These are phyloP conservation scores for Oncorhynchus gorbuscha DNA, from an alignment of 2,113 vertebrate genomes.

Conservation along the genomic window DNA sequence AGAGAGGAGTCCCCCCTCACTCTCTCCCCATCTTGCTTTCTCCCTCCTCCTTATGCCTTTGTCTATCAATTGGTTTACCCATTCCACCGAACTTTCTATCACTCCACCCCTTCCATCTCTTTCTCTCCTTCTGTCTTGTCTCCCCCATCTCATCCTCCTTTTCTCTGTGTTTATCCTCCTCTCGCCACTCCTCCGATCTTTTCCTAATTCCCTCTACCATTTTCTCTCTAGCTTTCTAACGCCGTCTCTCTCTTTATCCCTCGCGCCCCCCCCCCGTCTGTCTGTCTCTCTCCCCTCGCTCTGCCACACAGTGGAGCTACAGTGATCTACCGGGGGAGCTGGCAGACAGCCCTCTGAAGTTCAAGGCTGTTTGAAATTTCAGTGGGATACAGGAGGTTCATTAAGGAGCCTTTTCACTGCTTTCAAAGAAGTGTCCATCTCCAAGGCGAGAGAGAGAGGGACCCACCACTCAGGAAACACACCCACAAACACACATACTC, in stretches of 20 bases:
- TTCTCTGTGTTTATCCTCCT: not conserved
- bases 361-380: slow-evolving; percentile 61
- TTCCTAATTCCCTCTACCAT: not conserved
- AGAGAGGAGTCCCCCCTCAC: not conserved
- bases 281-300: slow-evolving; percentile 1
- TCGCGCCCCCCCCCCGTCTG: slow-evolving; percentile 15
- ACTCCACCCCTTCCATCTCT: not conserved
- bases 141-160: not conserved
- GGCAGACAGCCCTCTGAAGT: slow-evolving; percentile 52
- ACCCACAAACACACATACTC: too few species aligned
- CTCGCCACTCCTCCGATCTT: too few species aligned
- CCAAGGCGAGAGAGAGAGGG: slow-evolving; percentile 7
- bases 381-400: slow-evolving; percentile 54
- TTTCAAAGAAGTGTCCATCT: slow-evolving; percentile 45
- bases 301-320: slow-evolving; percentile 16
- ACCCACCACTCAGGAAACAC: too few species aligned
- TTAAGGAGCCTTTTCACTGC: slow-evolving; percentile 48
- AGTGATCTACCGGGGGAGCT: slow-evolving; percentile 37
- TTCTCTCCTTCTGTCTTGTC: not conserved
- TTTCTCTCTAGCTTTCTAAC: slow-evolving; percentile 9
- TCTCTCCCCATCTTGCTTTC: not conserved
- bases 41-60: not conserved
- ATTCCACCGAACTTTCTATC: not conserved
- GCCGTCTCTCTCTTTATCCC: not conserved
- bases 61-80: not conserved